Base-by-base conservation (phyloP, 1,140 invertebrate genomes). In the Eriocheir sinensis region DNA sequence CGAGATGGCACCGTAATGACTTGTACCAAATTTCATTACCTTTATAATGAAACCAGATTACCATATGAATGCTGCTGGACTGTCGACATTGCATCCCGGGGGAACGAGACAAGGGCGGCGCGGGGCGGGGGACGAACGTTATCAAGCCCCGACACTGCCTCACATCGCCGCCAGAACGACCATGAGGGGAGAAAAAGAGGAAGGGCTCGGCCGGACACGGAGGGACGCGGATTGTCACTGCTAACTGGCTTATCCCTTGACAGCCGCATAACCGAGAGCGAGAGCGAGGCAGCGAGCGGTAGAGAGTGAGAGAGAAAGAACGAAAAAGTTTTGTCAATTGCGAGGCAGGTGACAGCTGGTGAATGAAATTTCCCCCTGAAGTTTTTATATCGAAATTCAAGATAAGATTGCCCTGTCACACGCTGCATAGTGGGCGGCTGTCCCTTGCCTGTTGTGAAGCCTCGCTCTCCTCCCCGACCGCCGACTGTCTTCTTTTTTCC, bases 31-130 rank as follows among this genome's bases (percentile, higher is more conserved):
- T 41, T 85, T 85, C 81, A 85, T 85, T 85, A 38, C 27, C 9
- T 38, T 36, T n/a, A 38, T 85, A 85, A 85, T 85, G 81, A 85
- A 85, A 41, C 9, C 81, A 41, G 34, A 85, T 85, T 85, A 85
- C 30, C 81, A 85, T 85, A 41, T 41, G 34, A 85, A 85, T 41
- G 81, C 38, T 17, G 81, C 21, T 8, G 21, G 81, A 85, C 60
- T 72, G 60, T 72, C 60, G 27, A 72, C 60, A 21, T 72, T 15
- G 32, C 34, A 12, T 85, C 3, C 34, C 81, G n/a, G 27, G 1
- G n/a, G 60, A 72, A 6, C 60, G 21, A 72, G 60, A 72, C 60
- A 72, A 72, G 60, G 60, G 12, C 12, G 60, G n/a, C 60, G 60
- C 60, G 21, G 27, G 21, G 60, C 60, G 60, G 60, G 60, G 60